phyloP scores from a whole-genome alignment of 2,797 vertebrate genomes.

The Cottoperca gobio region DNA sequence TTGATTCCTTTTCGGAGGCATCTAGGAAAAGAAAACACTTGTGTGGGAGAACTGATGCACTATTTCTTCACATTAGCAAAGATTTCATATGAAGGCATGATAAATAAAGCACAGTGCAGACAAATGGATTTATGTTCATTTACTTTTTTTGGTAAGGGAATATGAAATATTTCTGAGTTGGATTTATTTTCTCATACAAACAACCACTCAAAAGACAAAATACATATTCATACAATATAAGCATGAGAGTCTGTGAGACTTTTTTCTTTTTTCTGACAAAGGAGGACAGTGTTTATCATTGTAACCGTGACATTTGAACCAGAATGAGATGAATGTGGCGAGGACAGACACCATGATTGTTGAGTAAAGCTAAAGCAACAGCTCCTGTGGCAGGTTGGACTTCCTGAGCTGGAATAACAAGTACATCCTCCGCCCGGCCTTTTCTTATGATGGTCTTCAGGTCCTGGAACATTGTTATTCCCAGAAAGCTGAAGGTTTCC shows the following conservation, averaged over 20 bases:
- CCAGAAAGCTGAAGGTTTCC: neutral
- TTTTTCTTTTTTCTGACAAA: too few relatives aligned
- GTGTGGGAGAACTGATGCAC: slow-evolving; percentile 55
- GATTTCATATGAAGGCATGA: slow-evolving; percentile 29
- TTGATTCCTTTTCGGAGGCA: slow-evolving; percentile 55
- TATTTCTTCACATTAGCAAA: slow-evolving; percentile 44
- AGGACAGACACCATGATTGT: neutral
- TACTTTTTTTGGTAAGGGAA: neutral
- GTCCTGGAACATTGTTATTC: neutral
- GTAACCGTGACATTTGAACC: neutral
- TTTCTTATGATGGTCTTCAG: neutral
- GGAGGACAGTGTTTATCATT: neutral
- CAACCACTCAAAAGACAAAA: neutral
- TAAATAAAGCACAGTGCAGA: slow-evolving; percentile 5
- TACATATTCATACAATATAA: too few relatives aligned
- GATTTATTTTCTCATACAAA: too few relatives aligned
- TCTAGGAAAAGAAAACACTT: slow-evolving; percentile 37
- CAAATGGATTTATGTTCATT: slow-evolving; percentile 27
- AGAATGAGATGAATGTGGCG: neutral
- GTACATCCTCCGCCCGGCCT: neutral
- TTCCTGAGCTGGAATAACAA: neutral
- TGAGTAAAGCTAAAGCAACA: neutral
- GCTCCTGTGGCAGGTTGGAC: neutral
- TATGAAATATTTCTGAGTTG: neutral
- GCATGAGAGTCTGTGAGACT: too few relatives aligned